Conservation (phyloP, 1,140 invertebrate species). For the Dendrolimus kikuchii region DNA sequence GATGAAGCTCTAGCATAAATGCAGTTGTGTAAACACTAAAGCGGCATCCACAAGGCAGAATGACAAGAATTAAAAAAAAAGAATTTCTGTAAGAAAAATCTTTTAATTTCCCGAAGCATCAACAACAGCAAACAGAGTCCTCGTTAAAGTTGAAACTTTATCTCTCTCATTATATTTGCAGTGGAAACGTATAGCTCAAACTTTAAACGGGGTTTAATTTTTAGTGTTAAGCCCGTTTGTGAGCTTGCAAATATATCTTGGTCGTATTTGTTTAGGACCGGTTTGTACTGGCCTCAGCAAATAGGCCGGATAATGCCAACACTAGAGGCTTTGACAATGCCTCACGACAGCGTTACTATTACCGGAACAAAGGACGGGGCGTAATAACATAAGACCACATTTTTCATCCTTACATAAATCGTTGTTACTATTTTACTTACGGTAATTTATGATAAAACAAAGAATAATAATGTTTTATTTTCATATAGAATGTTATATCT, state of each 20-base stretch:
- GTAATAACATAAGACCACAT: no score
- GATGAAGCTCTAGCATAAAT: no score
- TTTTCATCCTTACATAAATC: no score
- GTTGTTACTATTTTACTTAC: no score
- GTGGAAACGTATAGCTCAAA: constrained; percentile 3
- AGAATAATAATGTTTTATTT: no score
- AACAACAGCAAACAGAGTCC: not conserved
- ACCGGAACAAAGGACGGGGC: not conserved
- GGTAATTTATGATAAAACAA: no score
- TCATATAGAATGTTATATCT: no score
- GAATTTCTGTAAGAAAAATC: no score
- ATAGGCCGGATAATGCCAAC: not conserved
- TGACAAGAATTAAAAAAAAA: no score
- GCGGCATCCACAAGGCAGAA: no score
- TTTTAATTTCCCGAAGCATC: not conserved
- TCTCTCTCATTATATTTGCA: constrained; percentile 5
- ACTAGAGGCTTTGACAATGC: not conserved
- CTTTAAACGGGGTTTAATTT: constrained; percentile 5
- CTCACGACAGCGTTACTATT: not conserved
- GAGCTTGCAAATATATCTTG: constrained; percentile 3
- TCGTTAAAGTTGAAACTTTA: constrained; percentile 2
- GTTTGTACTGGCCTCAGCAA: constrained; percentile 4
- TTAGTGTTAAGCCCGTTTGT: not conserved
- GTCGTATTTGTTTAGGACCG: constrained; percentile 8
- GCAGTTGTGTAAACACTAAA: no score